A percentile compares a stretch with the other conserved stretches of the same genome.
Evolutionary conservation across 2,797 vertebrate genomes (phyloP).

Genomic region (Sparus aurata): DNA sequence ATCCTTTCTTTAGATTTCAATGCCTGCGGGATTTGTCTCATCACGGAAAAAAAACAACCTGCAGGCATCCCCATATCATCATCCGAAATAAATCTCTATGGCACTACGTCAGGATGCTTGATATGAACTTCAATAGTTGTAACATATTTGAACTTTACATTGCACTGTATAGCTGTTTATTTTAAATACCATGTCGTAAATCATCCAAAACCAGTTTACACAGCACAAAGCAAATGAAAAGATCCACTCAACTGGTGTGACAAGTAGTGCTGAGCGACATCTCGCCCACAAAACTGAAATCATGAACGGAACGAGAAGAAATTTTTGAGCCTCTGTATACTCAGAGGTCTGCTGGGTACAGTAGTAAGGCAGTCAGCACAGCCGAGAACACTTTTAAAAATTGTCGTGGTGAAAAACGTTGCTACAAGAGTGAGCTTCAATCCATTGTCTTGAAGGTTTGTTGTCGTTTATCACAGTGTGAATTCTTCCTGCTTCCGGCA

Average conservation of each 20-base stretch:
- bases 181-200: conserved; percentile 65
- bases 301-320: conserved; percentile 35
- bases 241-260: conserved; percentile 48
- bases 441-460: conserved; percentile 65
- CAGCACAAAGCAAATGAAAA: conserved; percentile 70
- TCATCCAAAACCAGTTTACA: conserved; percentile 66
- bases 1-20: conserved; percentile 29
- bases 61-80: conserved; percentile 49
- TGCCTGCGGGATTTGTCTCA: conserved; percentile 37
- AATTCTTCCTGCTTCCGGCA: conserved; percentile 61
- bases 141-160: conserved; percentile 50
- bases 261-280: conserved; percentile 41
- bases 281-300: conserved; percentile 48
- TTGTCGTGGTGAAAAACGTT: conserved; percentile 69
- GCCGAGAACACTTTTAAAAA: conserved; percentile 69
- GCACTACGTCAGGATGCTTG: conserved; percentile 73
- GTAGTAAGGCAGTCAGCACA: conserved; percentile 80
- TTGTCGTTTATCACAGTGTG: conserved; percentile 77
- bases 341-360: conserved; percentile 75
- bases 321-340: conserved; percentile 49
- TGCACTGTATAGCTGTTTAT: conserved; percentile 56
- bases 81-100: conserved; percentile 73
- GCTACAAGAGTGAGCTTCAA: conserved; percentile 78
- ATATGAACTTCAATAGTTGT: conserved; percentile 40
- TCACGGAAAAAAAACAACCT: conserved; percentile 31